Base-by-base conservation (phyloP, 2,888 invertebrate genomes). In the Eupithecia exiguata region DNA sequence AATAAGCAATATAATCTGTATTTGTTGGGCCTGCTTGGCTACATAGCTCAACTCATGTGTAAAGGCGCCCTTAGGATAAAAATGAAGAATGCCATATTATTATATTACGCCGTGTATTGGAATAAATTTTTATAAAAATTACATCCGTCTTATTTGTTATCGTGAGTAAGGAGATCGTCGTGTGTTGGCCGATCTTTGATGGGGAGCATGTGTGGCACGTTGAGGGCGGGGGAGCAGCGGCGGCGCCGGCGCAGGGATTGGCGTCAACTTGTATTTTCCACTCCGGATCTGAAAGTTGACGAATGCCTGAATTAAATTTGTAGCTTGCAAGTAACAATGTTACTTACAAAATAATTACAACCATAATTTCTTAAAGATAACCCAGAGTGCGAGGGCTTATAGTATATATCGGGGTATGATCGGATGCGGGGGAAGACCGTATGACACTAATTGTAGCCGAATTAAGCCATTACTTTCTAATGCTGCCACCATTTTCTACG, bases 101-200 rank as follows among this genome's bases (percentile, higher is more conserved):
- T 69, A 53, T 69, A 69, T 65, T 46, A 74, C 66, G 74, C 78
- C 79, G 76, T 80, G 77, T 80, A 80, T 78, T 79, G 76, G 68
- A 77, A 82, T 76, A 80, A 69, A 77, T 79, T 75, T 74, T 82
- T 78, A 83, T 80, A 81, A 25, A 58, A 58, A 25, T 12, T 14
- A 14, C 1, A 76, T 79, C 35, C 70, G 79, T 87, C 82, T 85
- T 86, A 85, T 86, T 86, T 84, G 80, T 72, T 80, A 72, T 79
- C 75, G 70, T 21, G 68, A 18, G 35, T 18, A 18, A 10, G 6
- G 9, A 63, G 12, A 12, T 25, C 58, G 10, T 25, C 58, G 58
- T 25, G 58, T 58, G 25, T 58, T 21, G 21, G 25, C 25, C 14
- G 58, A 58, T 58, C 58, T 58, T 58, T 58, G 58, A 25, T 1